These are phyloP conservation scores for Gulo gulo DNA, from an alignment of 2,113 vertebrate genomes.

Conservation along the genomic window DNA sequence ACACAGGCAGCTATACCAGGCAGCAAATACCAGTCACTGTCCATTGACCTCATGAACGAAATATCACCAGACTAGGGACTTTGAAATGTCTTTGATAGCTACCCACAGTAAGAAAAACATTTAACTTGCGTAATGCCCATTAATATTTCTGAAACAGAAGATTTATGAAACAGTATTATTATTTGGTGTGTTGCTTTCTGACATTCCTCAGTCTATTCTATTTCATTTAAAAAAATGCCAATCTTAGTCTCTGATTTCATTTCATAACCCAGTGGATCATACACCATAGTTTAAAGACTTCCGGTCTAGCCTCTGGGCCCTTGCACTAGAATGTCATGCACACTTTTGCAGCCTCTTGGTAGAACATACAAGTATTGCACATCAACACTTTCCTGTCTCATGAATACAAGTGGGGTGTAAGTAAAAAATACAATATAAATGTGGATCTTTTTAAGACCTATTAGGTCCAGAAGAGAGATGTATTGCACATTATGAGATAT, in stretches of 20 bases:
- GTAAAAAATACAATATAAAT: not conserved
- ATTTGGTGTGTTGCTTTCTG: not conserved
- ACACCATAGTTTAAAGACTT: not conserved
- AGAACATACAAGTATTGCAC: not conserved
- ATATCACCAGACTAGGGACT: not conserved
- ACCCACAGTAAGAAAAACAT: not conserved
- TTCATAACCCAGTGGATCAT: not conserved
- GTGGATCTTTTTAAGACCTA: not conserved
- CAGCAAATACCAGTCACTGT: not conserved
- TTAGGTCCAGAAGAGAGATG: not conserved
- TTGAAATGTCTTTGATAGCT: not conserved
- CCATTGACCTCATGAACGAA: not conserved
- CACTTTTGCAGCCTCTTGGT: not conserved
- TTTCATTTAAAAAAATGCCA: not conserved
- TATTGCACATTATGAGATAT: not conserved
- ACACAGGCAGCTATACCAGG: not conserved
- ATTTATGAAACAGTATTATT: not conserved
- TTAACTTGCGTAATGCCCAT: not conserved
- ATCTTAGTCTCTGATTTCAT: not conserved
- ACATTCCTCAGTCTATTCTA: not conserved
- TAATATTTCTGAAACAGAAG: not conserved
- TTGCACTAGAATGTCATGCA: not conserved
- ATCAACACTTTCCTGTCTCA: not conserved
- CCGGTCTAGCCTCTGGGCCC: not conserved
- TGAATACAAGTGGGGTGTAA: not conserved